phyloP scores from a whole-genome alignment of 1,140 invertebrate species.

The Pantala flavescens region DNA sequence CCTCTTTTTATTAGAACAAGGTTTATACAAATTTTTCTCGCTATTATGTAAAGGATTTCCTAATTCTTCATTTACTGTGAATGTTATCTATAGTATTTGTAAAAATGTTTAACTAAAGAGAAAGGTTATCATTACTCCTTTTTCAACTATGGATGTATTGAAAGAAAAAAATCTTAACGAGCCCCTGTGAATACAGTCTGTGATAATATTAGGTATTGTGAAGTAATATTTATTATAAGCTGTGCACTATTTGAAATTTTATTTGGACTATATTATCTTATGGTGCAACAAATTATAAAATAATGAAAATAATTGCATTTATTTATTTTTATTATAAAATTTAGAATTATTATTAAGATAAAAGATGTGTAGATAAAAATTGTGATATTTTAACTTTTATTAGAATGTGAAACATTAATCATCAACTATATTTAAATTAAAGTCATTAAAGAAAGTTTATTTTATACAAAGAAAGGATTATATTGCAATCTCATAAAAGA shows the following conservation, averaged over 20 bases:
- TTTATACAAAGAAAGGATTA: too few species aligned
- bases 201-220: conserved; percentile 6
- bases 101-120: not conserved
- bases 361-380: too few species aligned
- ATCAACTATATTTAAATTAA: too few species aligned
- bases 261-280: not conserved
- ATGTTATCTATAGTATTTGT: not conserved
- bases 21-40: too few species aligned
- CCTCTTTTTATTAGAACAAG: too few species aligned
- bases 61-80: too few species aligned
- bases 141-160: not conserved
- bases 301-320: not conserved
- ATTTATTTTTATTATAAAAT: not conserved
- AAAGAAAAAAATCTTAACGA: not conserved
- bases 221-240: conserved; percentile 4
- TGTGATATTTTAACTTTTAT: too few species aligned
- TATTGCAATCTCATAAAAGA: too few species aligned
- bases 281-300: not conserved
- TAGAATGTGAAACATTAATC: too few species aligned
- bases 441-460: too few species aligned
- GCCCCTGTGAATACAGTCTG: conserved; percentile 3
- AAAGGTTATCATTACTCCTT: not conserved
- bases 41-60: too few species aligned
- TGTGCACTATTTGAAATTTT: not conserved
- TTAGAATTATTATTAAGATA: too few species aligned